A percentile compares a stretch with the other conserved stretches of the same genome.
These are phyloP conservation scores for Nymphicus hollandicus DNA, from an alignment of 2,113 vertebrate species.

Conservation along the genomic window DNA sequence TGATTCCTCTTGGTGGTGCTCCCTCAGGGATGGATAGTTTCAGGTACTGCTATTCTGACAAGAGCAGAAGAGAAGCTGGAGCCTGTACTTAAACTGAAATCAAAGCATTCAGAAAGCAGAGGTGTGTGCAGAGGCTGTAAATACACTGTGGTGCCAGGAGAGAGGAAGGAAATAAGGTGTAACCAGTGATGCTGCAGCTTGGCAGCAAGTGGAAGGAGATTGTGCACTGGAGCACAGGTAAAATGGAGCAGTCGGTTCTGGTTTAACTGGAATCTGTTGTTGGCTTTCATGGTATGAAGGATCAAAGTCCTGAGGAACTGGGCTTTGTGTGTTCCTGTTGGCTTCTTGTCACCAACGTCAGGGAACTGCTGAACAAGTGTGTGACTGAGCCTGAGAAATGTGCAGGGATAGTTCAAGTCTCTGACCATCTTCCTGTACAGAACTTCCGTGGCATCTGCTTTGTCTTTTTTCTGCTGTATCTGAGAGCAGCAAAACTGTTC, in stretches of 20 bases:
- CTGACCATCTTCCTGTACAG: fast-evolving
- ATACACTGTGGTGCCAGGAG: neutral
- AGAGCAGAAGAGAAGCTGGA: neutral
- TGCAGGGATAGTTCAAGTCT: neutral
- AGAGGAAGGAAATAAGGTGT: neutral
- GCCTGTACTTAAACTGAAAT: neutral
- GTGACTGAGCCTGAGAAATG: neutral
- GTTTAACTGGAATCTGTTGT: neutral
- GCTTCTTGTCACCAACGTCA: fast-evolving
- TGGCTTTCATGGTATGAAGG: neutral
- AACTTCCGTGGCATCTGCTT: neutral
- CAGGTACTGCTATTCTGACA: too few relatives aligned
- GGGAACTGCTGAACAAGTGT: fast-evolving
- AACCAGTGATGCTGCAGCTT: neutral
- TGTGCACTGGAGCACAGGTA: too few relatives aligned
- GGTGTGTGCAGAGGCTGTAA: neutral
- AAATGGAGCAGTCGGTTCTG: neutral
- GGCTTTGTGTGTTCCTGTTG: neutral
- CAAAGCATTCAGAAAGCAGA: fast-evolving
- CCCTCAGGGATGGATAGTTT: neutral
- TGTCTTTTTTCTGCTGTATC: neutral
- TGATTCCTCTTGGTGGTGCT: neutral
- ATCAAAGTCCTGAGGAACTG: neutral
- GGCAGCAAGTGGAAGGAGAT: neutral
- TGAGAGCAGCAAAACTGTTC: neutral